Conservation (phyloP, 2,113 vertebrate genomes). For the Melanerpes aurifrons region DNA sequence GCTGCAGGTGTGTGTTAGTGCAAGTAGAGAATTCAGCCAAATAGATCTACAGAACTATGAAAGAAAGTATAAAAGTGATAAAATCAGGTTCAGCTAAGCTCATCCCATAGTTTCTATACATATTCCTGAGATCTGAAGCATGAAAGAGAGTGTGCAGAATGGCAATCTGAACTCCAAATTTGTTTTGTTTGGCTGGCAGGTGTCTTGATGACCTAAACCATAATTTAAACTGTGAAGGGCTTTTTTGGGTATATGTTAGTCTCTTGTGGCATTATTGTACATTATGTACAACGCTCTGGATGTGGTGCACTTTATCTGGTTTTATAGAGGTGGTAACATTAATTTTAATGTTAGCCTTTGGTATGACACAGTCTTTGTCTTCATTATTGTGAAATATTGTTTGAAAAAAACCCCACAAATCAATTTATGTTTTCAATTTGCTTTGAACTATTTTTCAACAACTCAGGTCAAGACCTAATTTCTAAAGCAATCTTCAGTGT, state of each 20-base stretch:
- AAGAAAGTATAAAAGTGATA: background rate
- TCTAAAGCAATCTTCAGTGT: slow-evolving; percentile 76
- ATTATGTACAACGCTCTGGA: background rate
- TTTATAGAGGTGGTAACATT: slow-evolving; percentile 63
- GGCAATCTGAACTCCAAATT: background rate
- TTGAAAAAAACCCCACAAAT: slow-evolving; percentile 69
- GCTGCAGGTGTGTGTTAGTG: background rate
- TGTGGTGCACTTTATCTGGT: slow-evolving; percentile 43
- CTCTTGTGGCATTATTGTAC: background rate
- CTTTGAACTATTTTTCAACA: slow-evolving; percentile 84
- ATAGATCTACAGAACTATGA: background rate
- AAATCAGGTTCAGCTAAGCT: background rate
- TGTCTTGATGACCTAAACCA: background rate
- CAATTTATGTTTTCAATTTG: slow-evolving; percentile 88
- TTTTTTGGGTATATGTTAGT: background rate
- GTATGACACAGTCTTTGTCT: slow-evolving; percentile 80
- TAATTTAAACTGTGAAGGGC: background rate
- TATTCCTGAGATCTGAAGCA: background rate
- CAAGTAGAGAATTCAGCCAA: background rate
- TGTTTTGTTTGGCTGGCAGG: background rate
- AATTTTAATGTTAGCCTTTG: slow-evolving; percentile 78
- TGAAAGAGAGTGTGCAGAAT: background rate
- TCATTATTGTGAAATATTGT: slow-evolving; percentile 82
- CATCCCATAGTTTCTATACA: background rate
- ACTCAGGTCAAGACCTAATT: slow-evolving; percentile 87